These are phyloP conservation scores for Drosophila putrida DNA, from an alignment of 2,888 invertebrate genomes.

Conservation along the genomic window DNA sequence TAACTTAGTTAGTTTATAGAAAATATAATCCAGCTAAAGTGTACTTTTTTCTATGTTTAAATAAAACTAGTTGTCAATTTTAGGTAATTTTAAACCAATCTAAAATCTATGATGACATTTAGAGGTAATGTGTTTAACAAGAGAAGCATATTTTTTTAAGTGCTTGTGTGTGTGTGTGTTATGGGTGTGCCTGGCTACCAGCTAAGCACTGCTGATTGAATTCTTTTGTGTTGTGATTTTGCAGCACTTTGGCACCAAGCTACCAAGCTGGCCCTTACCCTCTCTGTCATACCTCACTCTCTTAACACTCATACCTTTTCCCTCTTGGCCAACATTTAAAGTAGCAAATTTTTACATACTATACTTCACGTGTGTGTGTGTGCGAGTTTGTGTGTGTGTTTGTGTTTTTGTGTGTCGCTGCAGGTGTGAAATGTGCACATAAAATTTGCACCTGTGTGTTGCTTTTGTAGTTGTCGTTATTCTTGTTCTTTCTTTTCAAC, in stretches of 20 bases:
- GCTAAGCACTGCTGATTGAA: slow-evolving; percentile 80
- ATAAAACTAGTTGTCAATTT: too few relatives aligned
- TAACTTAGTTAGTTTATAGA: too few relatives aligned
- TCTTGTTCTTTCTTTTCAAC: slow-evolving; percentile 22
- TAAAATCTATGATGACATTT: too few relatives aligned
- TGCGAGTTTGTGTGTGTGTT: slow-evolving; percentile 15
- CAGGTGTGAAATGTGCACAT: slow-evolving; percentile 78
- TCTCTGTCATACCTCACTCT: background rate
- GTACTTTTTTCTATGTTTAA: too few relatives aligned
- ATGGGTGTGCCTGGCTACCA: slow-evolving; percentile 48
- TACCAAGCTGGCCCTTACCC: slow-evolving; percentile 17
- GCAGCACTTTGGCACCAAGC: slow-evolving; percentile 71
- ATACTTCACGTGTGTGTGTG: slow-evolving; percentile 9
- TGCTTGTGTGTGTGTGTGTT: slow-evolving; percentile 17
- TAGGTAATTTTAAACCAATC: too few relatives aligned
- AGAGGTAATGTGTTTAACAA: too few relatives aligned
- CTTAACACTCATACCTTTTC: slow-evolving; percentile 11
- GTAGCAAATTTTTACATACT: slow-evolving; percentile 71
- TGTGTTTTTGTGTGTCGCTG: slow-evolving; percentile 40
- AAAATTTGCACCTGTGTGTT: slow-evolving; percentile 71
- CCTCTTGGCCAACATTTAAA: slow-evolving; percentile 68
- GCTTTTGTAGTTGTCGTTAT: slow-evolving; percentile 45
- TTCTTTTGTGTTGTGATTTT: slow-evolving; percentile 80
- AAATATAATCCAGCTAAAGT: too few relatives aligned
- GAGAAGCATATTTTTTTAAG: background rate